Evolutionary conservation across 1,140 invertebrate species (phyloP), one percentile per base, ranked within the genome.

Genomic region (Vanessa atalanta): DNA sequence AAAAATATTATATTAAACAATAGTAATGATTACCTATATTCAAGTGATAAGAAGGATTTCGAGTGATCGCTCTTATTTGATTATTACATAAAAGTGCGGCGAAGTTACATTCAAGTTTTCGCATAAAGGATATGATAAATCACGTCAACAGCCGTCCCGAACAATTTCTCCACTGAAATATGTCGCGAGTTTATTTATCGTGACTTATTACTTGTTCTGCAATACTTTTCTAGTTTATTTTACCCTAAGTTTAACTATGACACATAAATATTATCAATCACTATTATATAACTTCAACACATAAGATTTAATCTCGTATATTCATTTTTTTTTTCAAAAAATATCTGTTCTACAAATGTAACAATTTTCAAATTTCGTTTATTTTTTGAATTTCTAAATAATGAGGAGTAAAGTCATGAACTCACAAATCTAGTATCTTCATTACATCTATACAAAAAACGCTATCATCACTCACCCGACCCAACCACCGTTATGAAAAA

Each of bases 81-180:
- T 57, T 11, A 13, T 23, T 11, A 13, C 53, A 57, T 23, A 57
- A 23, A n/a, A 11, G 20, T 20, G 53, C 23, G 53, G 20, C 20
- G 20, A 23, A 23, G 53, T 57, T 23, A 26, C 23, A 57, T 26
- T 23, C 23, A 57, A 55, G 53, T 67, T 67, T 67, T 67, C 50
- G 31, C 26, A 67, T 67, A 67, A 67, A 53, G 26, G 26, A 67
- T 43, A 53, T 67, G 65, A 67, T 67, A 67, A 67, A 67, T 55
- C 26, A 67, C 65, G 50, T 67, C 48, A 23, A 51, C 65, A 67
- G 50, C 65, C 53, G 47, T 55, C 31, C 51, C 65, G 31, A 67
- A 57, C 53, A 57, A 57, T 57, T 57, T n/a, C 53, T 57, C 53
- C 53, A 57, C 53, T 23, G n/a, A 57, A 57, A 57, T 57, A 57